Evolutionary conservation across 2,113 vertebrate species (phyloP).

Genomic region (Megaptera novaeangliae): DNA sequence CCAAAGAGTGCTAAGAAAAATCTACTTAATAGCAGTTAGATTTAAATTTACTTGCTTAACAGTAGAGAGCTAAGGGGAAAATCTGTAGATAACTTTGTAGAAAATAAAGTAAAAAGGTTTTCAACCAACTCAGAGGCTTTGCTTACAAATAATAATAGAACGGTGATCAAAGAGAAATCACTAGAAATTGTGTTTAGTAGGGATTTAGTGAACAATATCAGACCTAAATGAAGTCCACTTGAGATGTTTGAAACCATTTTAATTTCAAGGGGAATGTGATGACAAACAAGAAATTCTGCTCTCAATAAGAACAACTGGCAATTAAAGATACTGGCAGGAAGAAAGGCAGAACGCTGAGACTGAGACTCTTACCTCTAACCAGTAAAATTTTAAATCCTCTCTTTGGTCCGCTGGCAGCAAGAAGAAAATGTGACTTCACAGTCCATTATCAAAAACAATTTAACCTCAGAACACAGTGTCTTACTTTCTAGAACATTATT

Average conservation of each 20-base stretch:
- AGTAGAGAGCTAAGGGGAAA: neutral
- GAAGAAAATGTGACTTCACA: neutral
- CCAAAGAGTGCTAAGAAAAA: neutral
- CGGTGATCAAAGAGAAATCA: neutral
- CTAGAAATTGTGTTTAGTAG: neutral
- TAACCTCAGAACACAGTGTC: constrained; percentile 12
- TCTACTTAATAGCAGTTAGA: neutral
- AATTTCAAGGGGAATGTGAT: neutral
- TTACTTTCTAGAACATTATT: constrained; percentile 4
- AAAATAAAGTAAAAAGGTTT: constrained; percentile 20
- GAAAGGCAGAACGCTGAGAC: neutral
- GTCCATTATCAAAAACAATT: neutral
- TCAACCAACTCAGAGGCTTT: neutral
- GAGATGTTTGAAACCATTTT: neutral
- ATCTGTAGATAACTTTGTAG: neutral
- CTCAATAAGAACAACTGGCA: neutral
- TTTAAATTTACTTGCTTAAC: constrained; percentile 19
- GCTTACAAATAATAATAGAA: neutral
- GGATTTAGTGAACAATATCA: neutral
- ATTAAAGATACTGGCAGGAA: neutral
- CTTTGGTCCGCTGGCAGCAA: neutral
- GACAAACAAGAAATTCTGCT: constrained; percentile 17
- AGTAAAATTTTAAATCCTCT: neutral
- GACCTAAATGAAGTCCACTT: neutral
- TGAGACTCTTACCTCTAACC: neutral